Base-by-base conservation (phyloP, 2,113 vertebrate species). In the Protobothrops mucrosquamatus region DNA sequence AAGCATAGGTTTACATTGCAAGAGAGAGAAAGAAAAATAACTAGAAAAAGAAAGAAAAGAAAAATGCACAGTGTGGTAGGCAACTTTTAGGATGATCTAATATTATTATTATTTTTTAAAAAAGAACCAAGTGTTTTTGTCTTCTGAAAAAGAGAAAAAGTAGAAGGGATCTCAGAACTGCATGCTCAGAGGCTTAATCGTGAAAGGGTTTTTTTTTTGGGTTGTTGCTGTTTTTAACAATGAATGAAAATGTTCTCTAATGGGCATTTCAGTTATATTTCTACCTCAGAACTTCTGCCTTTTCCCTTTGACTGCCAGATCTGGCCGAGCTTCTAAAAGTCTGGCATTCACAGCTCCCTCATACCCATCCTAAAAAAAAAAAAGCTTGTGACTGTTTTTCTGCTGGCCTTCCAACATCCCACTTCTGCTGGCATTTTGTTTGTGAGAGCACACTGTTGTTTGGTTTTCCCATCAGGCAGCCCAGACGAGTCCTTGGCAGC, bases 381-480 rank as follows among this genome's bases (percentile, higher is more conserved):
- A 39, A 88, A 69, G 89, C 89, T 64, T 46, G 26, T 64, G 57
- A 69, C 86, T 93, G 92, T 93, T 91, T 89, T 91, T 56, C 57
- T 64, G 92, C 81, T 92, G 57, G 85, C 43, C 12, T 90, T 91
- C 91, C 86, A 88, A 46, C 69, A 55, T 69, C 64, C 89, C 34
- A 74, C 56, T 86, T 69, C 92, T 91, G 69, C 56, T 93, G 93
- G 89, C 89, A 93, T 86, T 90, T 92, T 48, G 56, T 85, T 91
- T 59, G 54, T 87, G 61, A 88, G 81, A 94, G 91, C 61, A 61
- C 22, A 64, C 39, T 89, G 86, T 92, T 39, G 85, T 91, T 91
- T 89, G 89, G 92, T 89, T 86, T 92, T 91, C 92, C 93, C 54
- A 91, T 91, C 69, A 89, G 87, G 74, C 92, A 93, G 86, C 93